Percentiles rank a stretch among this genome's conserved stretches.
Evolutionary conservation across 2,888 invertebrate species (phyloP).

Genomic region (Diarsia rubi): DNA sequence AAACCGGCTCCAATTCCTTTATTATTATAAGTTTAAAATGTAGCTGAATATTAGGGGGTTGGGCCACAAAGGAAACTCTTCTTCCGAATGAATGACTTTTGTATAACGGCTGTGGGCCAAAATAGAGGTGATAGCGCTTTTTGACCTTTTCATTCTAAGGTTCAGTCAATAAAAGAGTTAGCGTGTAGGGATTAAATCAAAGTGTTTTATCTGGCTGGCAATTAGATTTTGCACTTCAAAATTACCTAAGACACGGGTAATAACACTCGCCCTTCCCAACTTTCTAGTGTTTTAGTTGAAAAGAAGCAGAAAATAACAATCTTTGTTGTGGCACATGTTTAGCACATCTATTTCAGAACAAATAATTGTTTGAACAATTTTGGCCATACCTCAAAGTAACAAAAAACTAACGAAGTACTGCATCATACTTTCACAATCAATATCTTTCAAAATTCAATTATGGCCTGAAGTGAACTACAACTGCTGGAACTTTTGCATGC

Average conservation of each 20-base stretch:
- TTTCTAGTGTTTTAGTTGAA: not conserved
- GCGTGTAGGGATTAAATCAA: too few species aligned
- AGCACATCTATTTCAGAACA: too few species aligned
- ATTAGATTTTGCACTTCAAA: too few species aligned
- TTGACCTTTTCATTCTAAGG: not conserved
- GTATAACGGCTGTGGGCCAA: conserved; percentile 69
- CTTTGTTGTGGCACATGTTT: not conserved
- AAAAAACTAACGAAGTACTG: not conserved
- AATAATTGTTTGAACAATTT: not conserved
- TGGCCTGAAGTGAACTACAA: not conserved
- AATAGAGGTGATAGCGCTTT: conserved; percentile 21
- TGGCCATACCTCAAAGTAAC: not conserved
- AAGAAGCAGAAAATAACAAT: not conserved
- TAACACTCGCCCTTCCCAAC: too few species aligned
- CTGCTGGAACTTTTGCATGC: not conserved
- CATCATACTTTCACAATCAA: not conserved
- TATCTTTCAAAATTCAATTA: too few species aligned
- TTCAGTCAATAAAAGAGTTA: too few species aligned
- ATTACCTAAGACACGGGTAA: too few species aligned
- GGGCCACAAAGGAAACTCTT: conserved; percentile 79
- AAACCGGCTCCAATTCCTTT: conserved; percentile 79
- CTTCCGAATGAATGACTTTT: conserved; percentile 81
- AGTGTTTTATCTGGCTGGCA: too few species aligned
- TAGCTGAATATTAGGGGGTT: conserved; percentile 77
- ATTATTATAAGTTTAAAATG: conserved; percentile 85